These are phyloP conservation scores for Tetramorium bicarinatum DNA, from an alignment of 2,888 invertebrate genomes.

Conservation along the genomic window DNA sequence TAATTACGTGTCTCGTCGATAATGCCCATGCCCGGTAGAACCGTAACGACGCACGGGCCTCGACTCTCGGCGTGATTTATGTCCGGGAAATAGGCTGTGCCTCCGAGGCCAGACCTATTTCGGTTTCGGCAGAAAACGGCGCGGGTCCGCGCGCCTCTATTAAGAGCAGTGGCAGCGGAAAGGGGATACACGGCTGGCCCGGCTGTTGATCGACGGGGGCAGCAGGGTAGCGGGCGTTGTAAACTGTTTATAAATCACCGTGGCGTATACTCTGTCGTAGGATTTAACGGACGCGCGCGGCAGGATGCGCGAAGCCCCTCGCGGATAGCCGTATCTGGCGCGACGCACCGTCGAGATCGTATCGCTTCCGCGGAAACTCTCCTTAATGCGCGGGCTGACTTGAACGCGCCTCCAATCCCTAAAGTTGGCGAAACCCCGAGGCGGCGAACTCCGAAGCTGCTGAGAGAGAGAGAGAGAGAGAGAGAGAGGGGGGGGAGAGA, in stretches of 20 bases:
- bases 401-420: constrained; percentile 63
- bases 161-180: constrained; percentile 71
- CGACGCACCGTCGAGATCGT: constrained; percentile 65
- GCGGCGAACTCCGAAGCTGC: neutral
- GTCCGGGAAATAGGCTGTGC: constrained; percentile 85
- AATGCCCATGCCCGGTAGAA: constrained; percentile 83
- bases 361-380: constrained; percentile 70
- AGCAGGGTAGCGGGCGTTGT: constrained; percentile 56
- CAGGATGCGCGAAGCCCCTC: constrained; percentile 65
- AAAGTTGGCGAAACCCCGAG: constrained; percentile 15
- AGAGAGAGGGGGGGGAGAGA: too few species aligned
- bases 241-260: constrained; percentile 76
- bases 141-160: constrained; percentile 66
- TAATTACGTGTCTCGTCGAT: constrained; percentile 83
- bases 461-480: neutral
- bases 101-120: constrained; percentile 82
- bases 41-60: constrained; percentile 76
- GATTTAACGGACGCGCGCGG: constrained; percentile 63
- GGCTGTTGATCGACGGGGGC: neutral
- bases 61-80: constrained; percentile 84
- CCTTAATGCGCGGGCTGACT: constrained; percentile 61
- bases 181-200: constrained; percentile 23
- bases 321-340: constrained; percentile 72
- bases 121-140: constrained; percentile 79
- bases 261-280: constrained; percentile 69